Evolutionary conservation across 2,113 vertebrate species (phyloP).

Genomic region (Capreolus pygargus): DNA sequence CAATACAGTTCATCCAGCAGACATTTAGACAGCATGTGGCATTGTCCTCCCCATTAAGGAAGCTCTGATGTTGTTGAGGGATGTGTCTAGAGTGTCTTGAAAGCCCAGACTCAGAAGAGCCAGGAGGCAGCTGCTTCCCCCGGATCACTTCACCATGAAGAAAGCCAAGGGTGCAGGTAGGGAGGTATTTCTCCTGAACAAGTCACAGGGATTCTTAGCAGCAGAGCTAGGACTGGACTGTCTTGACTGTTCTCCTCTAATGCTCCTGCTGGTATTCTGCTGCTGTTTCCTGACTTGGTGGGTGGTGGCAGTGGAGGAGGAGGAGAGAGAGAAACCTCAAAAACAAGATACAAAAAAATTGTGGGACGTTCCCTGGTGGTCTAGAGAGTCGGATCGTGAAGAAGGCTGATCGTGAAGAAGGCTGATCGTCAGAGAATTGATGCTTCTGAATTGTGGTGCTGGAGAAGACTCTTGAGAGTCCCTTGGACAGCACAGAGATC

Average conservation of each 20-base stretch:
- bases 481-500: not conserved
- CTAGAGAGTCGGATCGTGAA: not conserved
- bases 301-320: not conserved
- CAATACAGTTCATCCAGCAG: not conserved
- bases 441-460: not conserved
- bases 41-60: not conserved
- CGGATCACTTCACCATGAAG: not conserved
- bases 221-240: not conserved
- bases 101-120: not conserved
- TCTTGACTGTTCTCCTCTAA: not conserved
- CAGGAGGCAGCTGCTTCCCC: not conserved
- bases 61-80: not conserved
- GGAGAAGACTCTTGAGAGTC: not conserved
- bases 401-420: not conserved
- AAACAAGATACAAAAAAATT: not conserved
- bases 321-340: not conserved
- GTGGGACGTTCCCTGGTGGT: not conserved
- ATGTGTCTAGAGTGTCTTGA: not conserved
- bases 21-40: not conserved
- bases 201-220: too few species aligned
- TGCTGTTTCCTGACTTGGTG: too few species aligned
- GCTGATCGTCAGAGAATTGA: not conserved
- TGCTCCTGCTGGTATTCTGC: accelerated
- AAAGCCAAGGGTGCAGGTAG: not conserved
- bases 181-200: not conserved